Evolutionary conservation across 2,888 invertebrate genomes (phyloP), one percentile per base, ranked within the genome.

Genomic region (Stomorhina lunata): DNA sequence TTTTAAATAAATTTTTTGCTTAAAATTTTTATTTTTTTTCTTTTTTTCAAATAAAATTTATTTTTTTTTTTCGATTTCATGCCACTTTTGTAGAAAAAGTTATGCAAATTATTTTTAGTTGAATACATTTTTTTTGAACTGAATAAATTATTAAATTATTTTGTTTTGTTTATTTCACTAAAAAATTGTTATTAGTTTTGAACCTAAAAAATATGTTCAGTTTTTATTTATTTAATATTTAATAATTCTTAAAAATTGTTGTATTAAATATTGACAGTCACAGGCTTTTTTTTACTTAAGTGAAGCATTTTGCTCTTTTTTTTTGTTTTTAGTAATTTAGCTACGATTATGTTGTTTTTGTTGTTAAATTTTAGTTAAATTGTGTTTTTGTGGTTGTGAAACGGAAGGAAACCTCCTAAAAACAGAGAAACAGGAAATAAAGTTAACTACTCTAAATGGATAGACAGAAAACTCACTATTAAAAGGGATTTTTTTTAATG

Each of bases 181-280:
- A 73, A 82, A 77, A 66, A 80, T 71, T 76, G 22, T 43, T 25
- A 15, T 77, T 37, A 80, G 61, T 80, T n/a, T 76, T 63, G 37
- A 82, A 72, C 59, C 59, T 77, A 71, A 73, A 71, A 65, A 50
- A 68, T 68, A 81, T 27, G 61, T 66, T 75, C 29, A 59, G 55
- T 78, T 53, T 61, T 43, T 55, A 53, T 77, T 48, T 17, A 12
- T 63, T 69, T 22, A 72, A 55, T 73, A 66, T 48, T 81, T 55
- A 57, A 59, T 68, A 61, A 53, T 25, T 72, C 45, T 73, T 81
- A 81, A 78, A 81, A 81, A 77, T 72, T 73, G 55, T 68, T 84
- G 50, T 72, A 55, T 77, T 83, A 88, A 88, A 88, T 88, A 88
- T 88, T 89, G 89, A 89, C 89, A 89, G 89, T 89, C 89, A 89